Evolutionary conservation across 2,113 vertebrate species (phyloP).

Genomic region (Hippocampus zosterae): DNA sequence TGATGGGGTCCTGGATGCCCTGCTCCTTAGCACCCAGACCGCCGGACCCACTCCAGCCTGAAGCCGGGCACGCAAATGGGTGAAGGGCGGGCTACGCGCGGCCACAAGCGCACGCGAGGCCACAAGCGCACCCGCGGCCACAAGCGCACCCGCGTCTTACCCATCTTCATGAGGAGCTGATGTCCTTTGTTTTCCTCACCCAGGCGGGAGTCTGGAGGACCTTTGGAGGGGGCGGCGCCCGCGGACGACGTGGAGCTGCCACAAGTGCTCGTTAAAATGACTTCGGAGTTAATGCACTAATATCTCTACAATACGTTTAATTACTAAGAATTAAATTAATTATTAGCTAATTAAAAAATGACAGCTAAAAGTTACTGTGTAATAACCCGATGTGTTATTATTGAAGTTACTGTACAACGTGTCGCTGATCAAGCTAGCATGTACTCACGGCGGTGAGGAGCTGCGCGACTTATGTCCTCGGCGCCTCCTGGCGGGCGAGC

Average conservation of each 20-base stretch:
- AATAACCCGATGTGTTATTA: not conserved
- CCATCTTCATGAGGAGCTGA: conserved; percentile 82
- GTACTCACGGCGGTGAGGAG: conserved; percentile 86
- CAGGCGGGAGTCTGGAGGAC: conserved; percentile 76
- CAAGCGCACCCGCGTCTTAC: conserved; percentile 44
- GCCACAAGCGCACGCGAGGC: not conserved
- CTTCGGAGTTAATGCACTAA: not conserved
- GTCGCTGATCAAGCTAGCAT: not conserved
- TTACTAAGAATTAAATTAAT: not conserved
- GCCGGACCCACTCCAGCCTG: conserved; percentile 96
- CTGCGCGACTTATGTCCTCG: conserved; percentile 79
- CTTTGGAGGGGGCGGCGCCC: conserved; percentile 74
- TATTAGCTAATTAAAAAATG: not conserved
- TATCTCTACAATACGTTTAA: not conserved
- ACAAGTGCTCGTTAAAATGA: not conserved
- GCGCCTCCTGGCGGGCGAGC: conserved; percentile 79
- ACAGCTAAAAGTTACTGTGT: not conserved
- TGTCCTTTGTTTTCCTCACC: conserved; percentile 89
- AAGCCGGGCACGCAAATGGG: conserved; percentile 10
- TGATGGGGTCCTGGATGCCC: conserved; percentile 98
- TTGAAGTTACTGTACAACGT: not conserved
- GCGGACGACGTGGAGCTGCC: conserved; percentile 81
- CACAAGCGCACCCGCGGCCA: not conserved
- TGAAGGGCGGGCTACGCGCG: not conserved
- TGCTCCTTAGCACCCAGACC: conserved; percentile 94